These are phyloP conservation scores for Brachirus orientalis DNA, from an alignment of 2,113 vertebrate species.

Conservation along the genomic window DNA sequence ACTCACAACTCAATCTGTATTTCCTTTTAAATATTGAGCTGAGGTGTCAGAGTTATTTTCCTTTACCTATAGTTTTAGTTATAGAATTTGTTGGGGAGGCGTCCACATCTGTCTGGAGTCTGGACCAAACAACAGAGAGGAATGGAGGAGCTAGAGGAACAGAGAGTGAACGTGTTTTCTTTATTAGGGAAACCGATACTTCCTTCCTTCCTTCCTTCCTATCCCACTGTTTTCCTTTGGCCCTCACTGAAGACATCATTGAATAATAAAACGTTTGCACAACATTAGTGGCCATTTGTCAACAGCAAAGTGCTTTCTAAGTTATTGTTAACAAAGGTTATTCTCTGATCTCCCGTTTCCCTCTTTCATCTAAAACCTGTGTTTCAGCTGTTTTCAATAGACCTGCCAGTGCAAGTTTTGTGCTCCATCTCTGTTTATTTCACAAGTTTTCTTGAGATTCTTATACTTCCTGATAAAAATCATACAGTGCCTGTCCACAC, in stretches of 20 bases:
- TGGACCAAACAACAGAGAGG: not conserved
- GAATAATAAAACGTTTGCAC: constrained; percentile 27
- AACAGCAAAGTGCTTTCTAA: constrained; percentile 26
- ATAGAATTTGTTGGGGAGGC: not conserved
- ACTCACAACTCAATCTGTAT: constrained; percentile 24
- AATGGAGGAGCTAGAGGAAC: constrained; percentile 12
- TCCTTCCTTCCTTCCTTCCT: too few species aligned
- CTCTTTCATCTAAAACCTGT: too few species aligned
- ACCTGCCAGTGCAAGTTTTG: constrained; percentile 14
- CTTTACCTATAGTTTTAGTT: too few species aligned
- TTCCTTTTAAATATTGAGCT: too few species aligned
- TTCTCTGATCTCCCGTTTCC: constrained; percentile 18
- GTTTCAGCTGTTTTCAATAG: constrained; percentile 6
- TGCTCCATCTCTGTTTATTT: constrained; percentile 23
- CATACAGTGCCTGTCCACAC: not conserved
- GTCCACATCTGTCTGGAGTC: constrained; percentile 13
- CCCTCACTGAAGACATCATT: constrained; percentile 8
- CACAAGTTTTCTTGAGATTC: constrained; percentile 11
- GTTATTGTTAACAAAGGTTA: constrained; percentile 9
- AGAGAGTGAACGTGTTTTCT: constrained; percentile 28
- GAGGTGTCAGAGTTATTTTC: too few species aligned
- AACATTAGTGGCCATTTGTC: constrained; percentile 31
- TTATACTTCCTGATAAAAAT: constrained; percentile 9
- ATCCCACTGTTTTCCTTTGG: constrained; percentile 3
- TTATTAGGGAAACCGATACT: constrained; percentile 32